Base-by-base conservation (phyloP, 2,113 vertebrate species). In the Ictidomys tridecemlineatus region DNA sequence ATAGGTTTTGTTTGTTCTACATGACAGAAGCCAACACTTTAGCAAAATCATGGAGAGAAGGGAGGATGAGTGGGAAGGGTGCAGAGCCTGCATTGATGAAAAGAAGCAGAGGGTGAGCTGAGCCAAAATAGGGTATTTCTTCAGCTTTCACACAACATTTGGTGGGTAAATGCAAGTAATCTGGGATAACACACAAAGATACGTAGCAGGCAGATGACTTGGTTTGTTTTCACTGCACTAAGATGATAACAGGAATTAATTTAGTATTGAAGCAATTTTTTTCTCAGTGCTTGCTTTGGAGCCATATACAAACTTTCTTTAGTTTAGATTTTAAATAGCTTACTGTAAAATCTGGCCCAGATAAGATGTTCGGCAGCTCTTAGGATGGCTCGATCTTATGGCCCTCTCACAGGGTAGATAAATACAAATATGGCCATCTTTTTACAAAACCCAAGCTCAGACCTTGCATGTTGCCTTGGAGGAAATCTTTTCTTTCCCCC, bases 11-110 rank as follows among this genome's bases (percentile, higher is more conserved):
- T 98, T 96, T 97, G 92, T 96, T 98, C 95, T 74, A 96, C 97
- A 95, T 95, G 92, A 97, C 97, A 88, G 95, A 98, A 96, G 80
- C 94, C 97, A 97, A 93, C 90, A 97, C 73, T 82, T 91, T 65
- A 95, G 92, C 96, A 98, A 98, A 97, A 98, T 98, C 97, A 82
- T 28, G 85, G 98, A 94, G 34, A 95, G 94, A 97, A 97, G 95
- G 7, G 4, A 74, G 85, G 92, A 67, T 53, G 63, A 48, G 93
- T 22, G n/a, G 48, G 37, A 45, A 39, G 32, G 14, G 8, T 28
- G n/a, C 48, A 61, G 79, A n/a, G 4, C 32, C 42, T 5, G 3
- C 85, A 18, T 0, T 32, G 85, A 92, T 79, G 87, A 97, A 90
- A 94, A 74, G 61, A 95, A 65, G 39, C 78, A 67, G 67, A 79